Percentiles rank a stretch among this genome's conserved stretches.
These are phyloP conservation scores for Latrodectus geometricus DNA, from an alignment of 1,140 invertebrate genomes.

Conservation along the genomic window DNA sequence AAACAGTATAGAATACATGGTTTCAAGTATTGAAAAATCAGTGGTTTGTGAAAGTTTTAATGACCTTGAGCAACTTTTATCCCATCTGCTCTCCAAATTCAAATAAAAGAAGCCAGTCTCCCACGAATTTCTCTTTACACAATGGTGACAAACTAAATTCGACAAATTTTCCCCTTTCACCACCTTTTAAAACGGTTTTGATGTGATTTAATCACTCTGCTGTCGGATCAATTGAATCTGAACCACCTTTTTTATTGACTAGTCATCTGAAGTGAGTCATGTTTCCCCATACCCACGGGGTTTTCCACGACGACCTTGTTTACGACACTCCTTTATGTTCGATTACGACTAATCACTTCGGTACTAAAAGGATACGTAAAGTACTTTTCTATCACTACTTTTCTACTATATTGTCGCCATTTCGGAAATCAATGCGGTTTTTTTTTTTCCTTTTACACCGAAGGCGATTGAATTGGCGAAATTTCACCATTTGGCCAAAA, in stretches of 20 bases:
- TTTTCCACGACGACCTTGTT: background rate
- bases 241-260: conserved; percentile 22
- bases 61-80: background rate
- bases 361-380: background rate
- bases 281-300: background rate
- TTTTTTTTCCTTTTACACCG: background rate
- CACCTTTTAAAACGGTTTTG: background rate
- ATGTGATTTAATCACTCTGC: background rate
- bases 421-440: background rate
- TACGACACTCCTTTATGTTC: conserved; percentile 40
- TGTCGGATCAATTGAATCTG: background rate
- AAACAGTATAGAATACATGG: too few relatives aligned
- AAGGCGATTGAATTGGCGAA: background rate
- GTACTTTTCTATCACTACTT: background rate
- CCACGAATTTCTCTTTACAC: background rate
- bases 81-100: background rate
- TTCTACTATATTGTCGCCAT: background rate
- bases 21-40: too few relatives aligned
- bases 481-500: background rate
- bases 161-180: background rate
- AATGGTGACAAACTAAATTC: background rate
- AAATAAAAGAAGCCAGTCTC: background rate
- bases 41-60: too few relatives aligned
- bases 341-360: conserved; percentile 20
- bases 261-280: conserved; percentile 4